Evolutionary conservation across 2,888 invertebrate genomes (phyloP).

Genomic region (Coremacera marginata): DNA sequence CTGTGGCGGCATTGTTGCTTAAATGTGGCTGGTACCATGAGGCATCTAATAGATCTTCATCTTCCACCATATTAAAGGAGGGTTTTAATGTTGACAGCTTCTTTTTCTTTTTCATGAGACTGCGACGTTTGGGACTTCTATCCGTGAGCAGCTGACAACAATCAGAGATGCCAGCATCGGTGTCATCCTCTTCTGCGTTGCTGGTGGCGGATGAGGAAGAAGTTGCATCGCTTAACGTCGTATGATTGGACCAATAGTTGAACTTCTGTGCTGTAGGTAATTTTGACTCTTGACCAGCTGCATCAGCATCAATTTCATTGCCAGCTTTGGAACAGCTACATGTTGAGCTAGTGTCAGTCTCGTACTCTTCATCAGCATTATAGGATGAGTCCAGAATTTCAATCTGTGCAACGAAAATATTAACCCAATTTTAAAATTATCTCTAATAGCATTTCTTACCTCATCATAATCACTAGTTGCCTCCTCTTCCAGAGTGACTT

Average conservation of each 20-base stretch:
- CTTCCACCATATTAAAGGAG: conserved; percentile 48
- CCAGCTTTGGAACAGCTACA: conserved; percentile 47
- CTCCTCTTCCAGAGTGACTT: conserved; percentile 40
- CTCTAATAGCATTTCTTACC: conserved; percentile 47
- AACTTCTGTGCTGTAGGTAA: neutral
- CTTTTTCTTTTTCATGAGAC: neutral
- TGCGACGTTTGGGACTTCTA: conserved; percentile 39
- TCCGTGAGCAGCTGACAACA: conserved; percentile 60
- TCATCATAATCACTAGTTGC: conserved; percentile 61
- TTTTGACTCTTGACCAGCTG: neutral
- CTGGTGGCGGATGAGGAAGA: neutral
- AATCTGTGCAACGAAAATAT: conserved; percentile 44
- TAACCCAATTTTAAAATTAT: neutral
- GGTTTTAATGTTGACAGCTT: conserved; percentile 24
- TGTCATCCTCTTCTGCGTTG: conserved; percentile 30
- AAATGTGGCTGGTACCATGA: conserved; percentile 63
- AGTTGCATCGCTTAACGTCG: neutral
- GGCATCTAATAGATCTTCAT: conserved; percentile 55
- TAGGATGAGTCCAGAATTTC: conserved; percentile 61
- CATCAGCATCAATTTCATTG: neutral
- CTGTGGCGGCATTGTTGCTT: conserved; percentile 56
- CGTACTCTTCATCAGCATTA: conserved; percentile 60
- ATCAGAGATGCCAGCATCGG: conserved; percentile 61
- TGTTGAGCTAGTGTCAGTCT: conserved; percentile 56
- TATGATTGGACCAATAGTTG: conserved; percentile 9